These are phyloP conservation scores for Platysteira castanea DNA, from an alignment of 2,113 vertebrate genomes.

Conservation along the genomic window DNA sequence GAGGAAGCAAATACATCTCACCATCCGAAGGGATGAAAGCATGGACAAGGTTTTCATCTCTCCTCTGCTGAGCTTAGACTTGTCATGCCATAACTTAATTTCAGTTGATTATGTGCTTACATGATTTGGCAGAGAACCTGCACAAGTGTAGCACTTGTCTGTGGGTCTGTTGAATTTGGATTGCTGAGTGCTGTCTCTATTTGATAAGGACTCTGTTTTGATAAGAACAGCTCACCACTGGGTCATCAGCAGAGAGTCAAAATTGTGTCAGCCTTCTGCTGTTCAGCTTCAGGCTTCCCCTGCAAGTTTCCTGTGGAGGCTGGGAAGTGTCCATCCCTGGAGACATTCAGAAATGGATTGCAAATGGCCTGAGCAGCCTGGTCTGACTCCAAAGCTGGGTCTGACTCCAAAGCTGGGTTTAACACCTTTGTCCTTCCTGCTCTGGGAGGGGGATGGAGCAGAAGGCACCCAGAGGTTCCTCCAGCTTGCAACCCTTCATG, in stretches of 20 bases:
- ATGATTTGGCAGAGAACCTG: background rate
- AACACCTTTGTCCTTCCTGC: accelerated
- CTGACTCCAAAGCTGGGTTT: background rate
- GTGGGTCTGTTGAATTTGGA: background rate
- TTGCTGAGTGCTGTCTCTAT: background rate
- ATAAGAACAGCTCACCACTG: background rate
- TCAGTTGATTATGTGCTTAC: background rate
- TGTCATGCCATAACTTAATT: background rate
- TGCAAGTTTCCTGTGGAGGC: background rate
- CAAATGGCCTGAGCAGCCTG: background rate
- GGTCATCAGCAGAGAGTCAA: background rate
- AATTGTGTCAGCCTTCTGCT: background rate
- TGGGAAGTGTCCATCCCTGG: background rate
- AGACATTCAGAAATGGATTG: background rate
- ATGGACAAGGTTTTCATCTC: background rate
- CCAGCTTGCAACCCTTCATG: background rate
- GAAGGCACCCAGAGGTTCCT: background rate
- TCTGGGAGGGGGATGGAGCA: accelerated
- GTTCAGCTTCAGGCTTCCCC: background rate
- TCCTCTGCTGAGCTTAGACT: background rate
- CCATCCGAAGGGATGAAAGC: background rate
- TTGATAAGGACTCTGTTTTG: background rate
- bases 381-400: background rate
- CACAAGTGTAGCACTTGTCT: background rate
- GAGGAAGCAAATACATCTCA: background rate